Evolutionary conservation across 2,888 invertebrate species (phyloP), one percentile per base, ranked within the genome.

Genomic region (Rosalia funebris): DNA sequence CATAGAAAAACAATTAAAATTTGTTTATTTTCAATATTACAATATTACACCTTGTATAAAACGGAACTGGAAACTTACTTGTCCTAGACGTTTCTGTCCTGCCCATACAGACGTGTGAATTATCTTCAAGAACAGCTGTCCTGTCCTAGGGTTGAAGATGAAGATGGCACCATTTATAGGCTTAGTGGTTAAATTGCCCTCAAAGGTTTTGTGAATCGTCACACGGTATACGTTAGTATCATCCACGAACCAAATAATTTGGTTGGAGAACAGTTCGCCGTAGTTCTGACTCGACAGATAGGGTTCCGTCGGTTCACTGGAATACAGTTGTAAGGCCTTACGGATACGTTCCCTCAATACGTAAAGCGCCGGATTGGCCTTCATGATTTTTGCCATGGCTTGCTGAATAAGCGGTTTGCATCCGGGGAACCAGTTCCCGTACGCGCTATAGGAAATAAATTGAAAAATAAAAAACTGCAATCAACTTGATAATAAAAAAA

Each of bases 71-170:
- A n/a, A n/a, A 62, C 63, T 71, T 74, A 89, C 89, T 86, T 96
- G 98, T 76, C 98, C 98, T 4, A 99, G 87, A 93, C 98, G 98
- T 83, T 99, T 99, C 83, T 99, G 98, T 36, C 98, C 99, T 0
- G 99, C 98, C 99, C 99, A 99, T 44, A 99, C 99, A 2, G 97
- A 98, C 0, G 99, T 99, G 82, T 99, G 99, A 82, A 99, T 99
- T 76, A 99, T 99, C 85, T 99, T 99, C 71, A 99, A 85, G 87
- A 99, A 99, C 46, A 99, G 86, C 81, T 99, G 99, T 12, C 99
- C 99, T 0, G 99, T 99, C 63, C 99, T 87, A 4, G 99, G 99
- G 84, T 99, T 99, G 84, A 99, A 99, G 72, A 99, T 99, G 82
- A 99, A 99, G 82, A 99, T 99, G 60, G 99, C 99, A 1, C 99